These are phyloP conservation scores for Urocynchramus pylzowi DNA, from an alignment of 2,113 vertebrate species.

Conservation along the genomic window DNA sequence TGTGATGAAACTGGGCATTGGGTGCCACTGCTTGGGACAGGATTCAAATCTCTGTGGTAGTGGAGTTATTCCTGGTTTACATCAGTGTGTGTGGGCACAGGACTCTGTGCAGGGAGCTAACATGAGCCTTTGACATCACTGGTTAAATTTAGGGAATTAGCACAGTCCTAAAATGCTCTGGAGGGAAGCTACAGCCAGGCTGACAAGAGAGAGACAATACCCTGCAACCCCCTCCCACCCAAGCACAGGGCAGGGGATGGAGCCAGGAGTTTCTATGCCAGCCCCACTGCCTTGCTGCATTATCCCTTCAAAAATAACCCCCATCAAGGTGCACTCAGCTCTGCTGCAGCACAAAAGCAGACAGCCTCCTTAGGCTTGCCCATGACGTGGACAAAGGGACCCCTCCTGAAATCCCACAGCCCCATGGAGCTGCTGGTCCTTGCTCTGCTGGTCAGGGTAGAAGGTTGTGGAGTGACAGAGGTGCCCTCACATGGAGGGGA, in stretches of 20 bases:
- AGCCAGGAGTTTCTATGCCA: not conserved
- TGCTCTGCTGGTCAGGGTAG: rapidly evolving
- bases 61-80: not conserved
- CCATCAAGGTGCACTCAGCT: not conserved
- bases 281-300: rapidly evolving
- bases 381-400: rapidly evolving
- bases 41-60: not conserved
- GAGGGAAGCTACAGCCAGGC: not conserved
- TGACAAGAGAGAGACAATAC: not conserved
- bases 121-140: conserved; percentile 15
- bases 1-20: rapidly evolving
- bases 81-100: not conserved
- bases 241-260: not conserved
- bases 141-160: conserved; percentile 23
- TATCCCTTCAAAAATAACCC: not conserved
- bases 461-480: not conserved
- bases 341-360: not conserved
- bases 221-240: not conserved
- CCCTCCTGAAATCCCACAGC: not conserved
- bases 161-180: not conserved
- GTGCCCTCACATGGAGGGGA: not conserved
- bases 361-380: not conserved
- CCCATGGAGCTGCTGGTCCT: not conserved
- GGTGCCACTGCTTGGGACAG: not conserved
- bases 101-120: not conserved